phyloP scores from a whole-genome alignment of 1,140 invertebrate species.

The Drosophila tsacasi region DNA sequence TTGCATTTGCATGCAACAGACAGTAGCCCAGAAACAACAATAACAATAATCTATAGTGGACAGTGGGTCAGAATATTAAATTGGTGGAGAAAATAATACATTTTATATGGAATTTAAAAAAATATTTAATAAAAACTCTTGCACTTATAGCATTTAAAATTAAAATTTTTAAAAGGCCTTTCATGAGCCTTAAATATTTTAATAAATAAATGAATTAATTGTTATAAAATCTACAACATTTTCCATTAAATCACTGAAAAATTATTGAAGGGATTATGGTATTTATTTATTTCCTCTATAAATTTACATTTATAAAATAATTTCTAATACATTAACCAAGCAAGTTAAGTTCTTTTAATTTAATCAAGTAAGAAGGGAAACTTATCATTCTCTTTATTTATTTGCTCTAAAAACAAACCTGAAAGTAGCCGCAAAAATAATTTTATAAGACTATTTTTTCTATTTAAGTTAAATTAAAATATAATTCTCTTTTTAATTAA shows the following conservation, averaged over 20 bases:
- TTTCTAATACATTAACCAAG: too few relatives aligned
- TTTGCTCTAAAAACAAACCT: neutral
- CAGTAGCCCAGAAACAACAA: conserved; percentile 53
- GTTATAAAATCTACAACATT: too few relatives aligned
- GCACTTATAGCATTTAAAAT: neutral
- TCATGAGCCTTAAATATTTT: neutral
- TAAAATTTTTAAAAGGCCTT: neutral
- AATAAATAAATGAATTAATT: neutral
- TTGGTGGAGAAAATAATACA: accelerated
- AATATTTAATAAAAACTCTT: neutral
- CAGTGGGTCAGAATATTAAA: neutral
- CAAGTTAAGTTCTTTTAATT: too few relatives aligned
- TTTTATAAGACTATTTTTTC: too few relatives aligned
- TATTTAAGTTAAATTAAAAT: too few relatives aligned
- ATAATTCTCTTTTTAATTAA: neutral
- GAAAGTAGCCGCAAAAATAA: neutral
- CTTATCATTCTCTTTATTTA: too few relatives aligned
- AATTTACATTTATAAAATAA: too few relatives aligned
- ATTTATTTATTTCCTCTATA: too few relatives aligned
- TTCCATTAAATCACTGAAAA: neutral
- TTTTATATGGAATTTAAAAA: neutral
- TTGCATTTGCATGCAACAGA: conserved; percentile 72
- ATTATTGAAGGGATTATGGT: neutral
- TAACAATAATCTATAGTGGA: conserved; percentile 4
- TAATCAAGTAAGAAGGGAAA: too few relatives aligned